Conservation (phyloP, 2,888 invertebrate genomes). For the Zeuzera pyrina region DNA sequence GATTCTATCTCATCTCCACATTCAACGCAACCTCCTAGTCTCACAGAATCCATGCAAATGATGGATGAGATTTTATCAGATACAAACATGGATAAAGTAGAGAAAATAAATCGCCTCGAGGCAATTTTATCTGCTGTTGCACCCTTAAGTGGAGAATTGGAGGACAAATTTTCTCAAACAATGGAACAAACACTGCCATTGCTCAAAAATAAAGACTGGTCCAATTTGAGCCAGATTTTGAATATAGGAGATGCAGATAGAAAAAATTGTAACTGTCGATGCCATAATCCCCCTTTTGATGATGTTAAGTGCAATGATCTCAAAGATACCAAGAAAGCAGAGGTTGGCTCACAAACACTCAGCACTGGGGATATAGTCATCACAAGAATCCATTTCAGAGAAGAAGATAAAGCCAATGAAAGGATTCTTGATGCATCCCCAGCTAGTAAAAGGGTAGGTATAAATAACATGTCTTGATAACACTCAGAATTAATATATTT, state of each 20-base stretch:
- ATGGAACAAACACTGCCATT: constrained; percentile 68
- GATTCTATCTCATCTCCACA: constrained; percentile 84
- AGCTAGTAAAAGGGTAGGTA: constrained; percentile 48
- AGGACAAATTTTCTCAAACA: constrained; percentile 65
- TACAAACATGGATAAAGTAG: constrained; percentile 86
- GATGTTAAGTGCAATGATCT: constrained; percentile 57
- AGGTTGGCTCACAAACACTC: constrained; percentile 85
- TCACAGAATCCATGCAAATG: constrained; percentile 92
- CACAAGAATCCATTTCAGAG: constrained; percentile 80
- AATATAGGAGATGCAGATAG: constrained; percentile 56
- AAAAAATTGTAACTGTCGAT: constrained; percentile 70
- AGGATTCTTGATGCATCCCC: constrained; percentile 62
- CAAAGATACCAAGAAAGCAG: constrained; percentile 59
- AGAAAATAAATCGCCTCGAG: constrained; percentile 89
- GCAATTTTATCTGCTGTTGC: constrained; percentile 88
- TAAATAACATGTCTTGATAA: constrained; percentile 63
- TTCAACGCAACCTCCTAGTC: constrained; percentile 84
- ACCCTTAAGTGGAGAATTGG: constrained; percentile 75
- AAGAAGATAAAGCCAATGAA: constrained; percentile 63
- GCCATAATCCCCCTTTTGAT: constrained; percentile 63
- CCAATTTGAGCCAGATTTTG: constrained; percentile 63
- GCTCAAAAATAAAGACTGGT: constrained; percentile 70
- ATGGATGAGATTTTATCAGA: constrained; percentile 89
- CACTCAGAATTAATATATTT: constrained; percentile 31
- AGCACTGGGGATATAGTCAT: constrained; percentile 95